A percentile compares a stretch with the other conserved stretches of the same genome.
phyloP scores from a whole-genome alignment of 30 jellyfish, hydroid and myxozoan species.

The Morbakka virulenta region DNA sequence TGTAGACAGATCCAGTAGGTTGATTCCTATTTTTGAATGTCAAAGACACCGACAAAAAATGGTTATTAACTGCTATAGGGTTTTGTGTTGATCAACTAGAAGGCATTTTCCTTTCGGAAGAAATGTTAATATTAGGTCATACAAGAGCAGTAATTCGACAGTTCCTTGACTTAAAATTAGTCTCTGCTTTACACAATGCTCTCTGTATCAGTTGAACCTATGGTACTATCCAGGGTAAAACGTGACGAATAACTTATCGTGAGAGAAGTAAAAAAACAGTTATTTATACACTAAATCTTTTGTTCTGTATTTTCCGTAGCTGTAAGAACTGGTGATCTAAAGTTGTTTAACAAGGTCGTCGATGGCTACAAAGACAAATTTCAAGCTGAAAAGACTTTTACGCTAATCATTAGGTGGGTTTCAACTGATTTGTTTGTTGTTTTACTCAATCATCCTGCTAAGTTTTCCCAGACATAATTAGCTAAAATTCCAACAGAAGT shows the following conservation, averaged over 20 bases:
- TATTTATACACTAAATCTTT: neutral
- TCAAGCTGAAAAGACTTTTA: slow-evolving; percentile 91
- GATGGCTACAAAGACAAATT: slow-evolving; percentile 88
- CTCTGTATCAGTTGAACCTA: neutral
- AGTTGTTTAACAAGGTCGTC: slow-evolving; percentile 66
- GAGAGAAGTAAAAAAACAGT: too few relatives aligned
- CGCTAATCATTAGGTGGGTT: slow-evolving; percentile 84
- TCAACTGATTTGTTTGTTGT: neutral
- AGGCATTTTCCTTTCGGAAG: too few relatives aligned
- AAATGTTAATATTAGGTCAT: too few relatives aligned
- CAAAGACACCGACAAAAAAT: too few relatives aligned
- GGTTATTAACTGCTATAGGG: too few relatives aligned
- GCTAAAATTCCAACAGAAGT: neutral
- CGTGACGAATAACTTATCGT: too few relatives aligned
- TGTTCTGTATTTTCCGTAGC: slow-evolving; percentile 36
- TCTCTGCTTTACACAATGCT: neutral
- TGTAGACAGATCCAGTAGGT: too few relatives aligned
- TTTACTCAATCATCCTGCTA: neutral
- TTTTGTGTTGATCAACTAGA: too few relatives aligned
- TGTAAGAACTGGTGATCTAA: slow-evolving; percentile 93
- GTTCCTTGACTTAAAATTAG: neutral
- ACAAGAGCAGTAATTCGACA: neutral
- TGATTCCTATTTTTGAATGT: too few relatives aligned
- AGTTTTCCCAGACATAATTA: neutral
- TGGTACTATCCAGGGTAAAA: too few relatives aligned